These are phyloP conservation scores for Ptychoptera contaminata DNA, from an alignment of 2,888 invertebrate genomes.

Conservation along the genomic window DNA sequence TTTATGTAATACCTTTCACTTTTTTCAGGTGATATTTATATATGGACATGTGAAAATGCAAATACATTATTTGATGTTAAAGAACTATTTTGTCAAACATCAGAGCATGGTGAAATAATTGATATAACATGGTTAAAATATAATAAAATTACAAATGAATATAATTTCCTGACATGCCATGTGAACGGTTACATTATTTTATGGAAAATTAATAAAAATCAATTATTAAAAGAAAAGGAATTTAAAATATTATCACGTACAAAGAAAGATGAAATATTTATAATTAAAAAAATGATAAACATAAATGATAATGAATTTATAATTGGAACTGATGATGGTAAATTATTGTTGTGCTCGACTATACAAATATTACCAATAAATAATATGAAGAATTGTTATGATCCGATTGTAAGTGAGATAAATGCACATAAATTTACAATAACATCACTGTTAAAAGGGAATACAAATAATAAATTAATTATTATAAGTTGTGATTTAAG, in stretches of 20 bases:
- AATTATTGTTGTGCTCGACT: slow-evolving; percentile 21
- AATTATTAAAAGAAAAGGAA: slow-evolving; percentile 18
- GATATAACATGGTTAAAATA: slow-evolving; percentile 24
- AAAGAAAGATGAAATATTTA: slow-evolving; percentile 7
- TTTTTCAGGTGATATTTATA: slow-evolving; percentile 19
- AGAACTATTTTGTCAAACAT: slow-evolving; percentile 19
- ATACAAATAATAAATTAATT: slow-evolving; percentile 16
- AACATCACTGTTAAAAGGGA: slow-evolving; percentile 17
- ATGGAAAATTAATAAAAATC: slow-evolving; percentile 18
- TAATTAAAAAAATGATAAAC: slow-evolving; percentile 19
- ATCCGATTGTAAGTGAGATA: slow-evolving; percentile 14
- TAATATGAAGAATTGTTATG: slow-evolving; percentile 7
- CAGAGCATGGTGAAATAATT: slow-evolving; percentile 21
- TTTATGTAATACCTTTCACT: neutral
- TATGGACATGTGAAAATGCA: slow-evolving; percentile 20
- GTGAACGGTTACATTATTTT: slow-evolving; percentile 22
- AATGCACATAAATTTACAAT: slow-evolving; percentile 24
- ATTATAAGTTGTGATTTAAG: slow-evolving; percentile 27
- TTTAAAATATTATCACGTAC: slow-evolving; percentile 6
- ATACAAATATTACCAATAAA: slow-evolving; percentile 12
- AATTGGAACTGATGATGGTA: slow-evolving; percentile 24
- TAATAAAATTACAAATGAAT: slow-evolving; percentile 10
- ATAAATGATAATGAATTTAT: slow-evolving; percentile 20
- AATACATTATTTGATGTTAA: slow-evolving; percentile 14
- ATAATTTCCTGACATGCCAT: slow-evolving; percentile 21